These are phyloP conservation scores for Bubo bubo DNA, from an alignment of 2,113 vertebrate species.

Conservation along the genomic window DNA sequence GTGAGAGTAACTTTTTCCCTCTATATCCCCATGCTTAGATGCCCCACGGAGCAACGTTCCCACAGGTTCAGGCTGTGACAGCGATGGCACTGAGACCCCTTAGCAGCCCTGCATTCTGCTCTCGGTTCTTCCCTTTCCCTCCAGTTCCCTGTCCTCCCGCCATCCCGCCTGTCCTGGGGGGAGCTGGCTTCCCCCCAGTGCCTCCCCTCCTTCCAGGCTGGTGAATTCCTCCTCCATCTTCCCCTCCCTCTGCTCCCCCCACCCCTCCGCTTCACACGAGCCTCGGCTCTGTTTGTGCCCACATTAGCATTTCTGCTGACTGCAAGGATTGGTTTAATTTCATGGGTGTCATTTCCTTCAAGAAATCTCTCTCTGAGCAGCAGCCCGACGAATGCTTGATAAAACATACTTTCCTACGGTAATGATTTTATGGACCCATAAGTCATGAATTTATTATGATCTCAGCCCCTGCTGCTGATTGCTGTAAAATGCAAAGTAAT, in stretches of 20 bases:
- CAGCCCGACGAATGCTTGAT: slow-evolving; percentile 78
- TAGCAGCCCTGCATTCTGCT: background rate
- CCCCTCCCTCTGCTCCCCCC: background rate
- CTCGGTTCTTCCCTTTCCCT: background rate
- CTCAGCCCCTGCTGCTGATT: slow-evolving; percentile 84
- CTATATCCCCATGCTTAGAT: background rate
- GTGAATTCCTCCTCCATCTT: background rate
- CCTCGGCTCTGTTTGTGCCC: slow-evolving; percentile 52
- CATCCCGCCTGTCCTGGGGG: background rate
- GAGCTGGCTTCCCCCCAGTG: background rate
- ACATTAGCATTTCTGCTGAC: slow-evolving; percentile 85
- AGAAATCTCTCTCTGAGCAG: slow-evolving; percentile 84
- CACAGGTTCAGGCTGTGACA: background rate
- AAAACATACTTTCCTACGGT: slow-evolving; percentile 85
- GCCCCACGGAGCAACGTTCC: background rate
- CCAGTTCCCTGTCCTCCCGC: background rate
- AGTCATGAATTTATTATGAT: slow-evolving; percentile 88
- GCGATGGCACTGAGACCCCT: background rate
- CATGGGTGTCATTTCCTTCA: slow-evolving; percentile 86
- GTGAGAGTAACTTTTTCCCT: background rate
- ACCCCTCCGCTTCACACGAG: background rate
- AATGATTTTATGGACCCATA: slow-evolving; percentile 87
- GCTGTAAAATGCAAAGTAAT: slow-evolving; percentile 86
- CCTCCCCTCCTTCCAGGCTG: background rate
- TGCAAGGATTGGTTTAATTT: slow-evolving; percentile 81